phyloP scores from a whole-genome alignment of 1,140 invertebrate genomes.

The Archegozetes longisetosus region DNA sequence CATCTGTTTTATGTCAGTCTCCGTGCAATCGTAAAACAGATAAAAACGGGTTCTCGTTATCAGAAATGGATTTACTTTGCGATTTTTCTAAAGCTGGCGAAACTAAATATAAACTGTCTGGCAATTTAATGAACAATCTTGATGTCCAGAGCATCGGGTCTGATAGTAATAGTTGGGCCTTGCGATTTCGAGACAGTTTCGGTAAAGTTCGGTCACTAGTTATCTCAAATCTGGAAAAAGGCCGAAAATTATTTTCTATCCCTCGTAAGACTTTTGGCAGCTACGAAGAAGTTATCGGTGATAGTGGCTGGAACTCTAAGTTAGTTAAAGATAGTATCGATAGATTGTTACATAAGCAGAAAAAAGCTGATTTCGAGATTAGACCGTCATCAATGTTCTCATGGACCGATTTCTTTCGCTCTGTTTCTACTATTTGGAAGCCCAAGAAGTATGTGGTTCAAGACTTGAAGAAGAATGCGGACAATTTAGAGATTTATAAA shows the following conservation, averaged over 20 bases:
- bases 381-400: background rate
- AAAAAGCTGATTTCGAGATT: background rate
- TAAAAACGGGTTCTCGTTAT: background rate
- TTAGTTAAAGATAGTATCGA: background rate
- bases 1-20: background rate
- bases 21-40: background rate
- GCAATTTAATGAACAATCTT: background rate
- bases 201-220: background rate
- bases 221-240: background rate
- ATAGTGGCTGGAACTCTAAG: background rate
- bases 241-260: background rate
- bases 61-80: background rate
- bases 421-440: background rate
- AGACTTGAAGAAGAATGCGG: background rate
- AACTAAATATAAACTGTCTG: background rate
- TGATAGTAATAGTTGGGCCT: background rate
- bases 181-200: background rate
- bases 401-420: background rate
- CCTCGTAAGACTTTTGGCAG: background rate
- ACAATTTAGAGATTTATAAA: background rate
- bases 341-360: background rate
- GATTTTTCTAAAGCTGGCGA: background rate
- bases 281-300: background rate
- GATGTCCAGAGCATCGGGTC: background rate
- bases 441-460: background rate